phyloP scores from a whole-genome alignment of 2,113 vertebrate genomes.

The Peromyscus californicus region DNA sequence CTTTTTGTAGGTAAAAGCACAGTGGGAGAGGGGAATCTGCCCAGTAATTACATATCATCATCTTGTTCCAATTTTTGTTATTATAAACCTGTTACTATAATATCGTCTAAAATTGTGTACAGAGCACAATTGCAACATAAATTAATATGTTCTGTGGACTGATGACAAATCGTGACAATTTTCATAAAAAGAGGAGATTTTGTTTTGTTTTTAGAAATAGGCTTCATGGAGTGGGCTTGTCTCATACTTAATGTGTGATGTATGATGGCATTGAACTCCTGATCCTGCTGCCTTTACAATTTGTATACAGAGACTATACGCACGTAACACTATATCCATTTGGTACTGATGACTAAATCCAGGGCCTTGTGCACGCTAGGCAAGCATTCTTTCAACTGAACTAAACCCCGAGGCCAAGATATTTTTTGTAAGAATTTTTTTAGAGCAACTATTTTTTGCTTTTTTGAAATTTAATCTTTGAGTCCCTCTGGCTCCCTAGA shows the following conservation, averaged over 20 bases:
- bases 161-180: background rate
- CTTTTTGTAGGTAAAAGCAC: background rate
- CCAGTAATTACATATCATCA: background rate
- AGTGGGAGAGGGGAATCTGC: background rate
- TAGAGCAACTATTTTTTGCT: background rate
- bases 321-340: background rate
- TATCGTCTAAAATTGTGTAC: background rate
- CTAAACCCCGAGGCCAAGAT: background rate
- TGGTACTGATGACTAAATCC: background rate
- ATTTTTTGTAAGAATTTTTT: background rate
- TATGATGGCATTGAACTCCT: too few species aligned
- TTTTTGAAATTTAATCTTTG: constrained; percentile 46
- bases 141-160: background rate
- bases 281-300: background rate
- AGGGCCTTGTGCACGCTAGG: background rate
- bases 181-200: background rate
- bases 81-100: background rate
- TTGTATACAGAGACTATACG: background rate
- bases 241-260: background rate
- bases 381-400: background rate
- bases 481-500: background rate
- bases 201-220: background rate
- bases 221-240: background rate
- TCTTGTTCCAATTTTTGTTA: constrained; percentile 22
- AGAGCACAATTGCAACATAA: background rate